Conservation (phyloP, 2,113 vertebrate species). For the Cichladusa arquata region DNA sequence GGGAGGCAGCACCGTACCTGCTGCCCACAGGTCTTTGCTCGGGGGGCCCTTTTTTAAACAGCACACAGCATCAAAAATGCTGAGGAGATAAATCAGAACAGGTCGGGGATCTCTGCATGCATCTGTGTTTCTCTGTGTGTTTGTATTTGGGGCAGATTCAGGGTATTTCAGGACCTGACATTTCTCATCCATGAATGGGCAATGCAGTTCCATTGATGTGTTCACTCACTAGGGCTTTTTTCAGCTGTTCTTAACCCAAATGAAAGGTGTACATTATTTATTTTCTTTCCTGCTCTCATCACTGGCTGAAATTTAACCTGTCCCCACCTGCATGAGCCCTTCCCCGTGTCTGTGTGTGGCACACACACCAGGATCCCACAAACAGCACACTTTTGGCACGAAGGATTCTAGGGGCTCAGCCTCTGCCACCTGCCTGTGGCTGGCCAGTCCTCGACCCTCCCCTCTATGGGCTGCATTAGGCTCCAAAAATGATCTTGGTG, state of each 20-base stretch:
- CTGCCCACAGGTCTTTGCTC: background rate
- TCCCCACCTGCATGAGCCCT: accelerated
- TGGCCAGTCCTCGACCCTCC: accelerated
- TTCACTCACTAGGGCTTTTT: background rate
- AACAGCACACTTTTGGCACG: background rate
- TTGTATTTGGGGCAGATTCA: conserved; percentile 1
- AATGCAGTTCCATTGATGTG: background rate
- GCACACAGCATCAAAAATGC: background rate
- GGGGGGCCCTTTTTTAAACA: background rate
- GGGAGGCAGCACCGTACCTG: background rate
- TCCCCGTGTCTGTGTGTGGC: background rate
- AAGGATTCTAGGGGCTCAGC: background rate
- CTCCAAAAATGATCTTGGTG: background rate
- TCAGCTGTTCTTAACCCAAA: background rate
- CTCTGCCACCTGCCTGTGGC: background rate
- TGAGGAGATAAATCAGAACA: background rate
- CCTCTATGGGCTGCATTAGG: background rate
- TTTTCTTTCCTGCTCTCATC: background rate
- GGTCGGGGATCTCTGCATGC: background rate
- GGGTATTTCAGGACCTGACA: background rate
- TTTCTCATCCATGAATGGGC: background rate
- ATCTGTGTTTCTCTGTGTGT: background rate
- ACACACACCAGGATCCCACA: background rate
- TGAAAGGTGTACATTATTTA: background rate
- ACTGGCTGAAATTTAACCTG: background rate